Conservation (phyloP, 2,113 vertebrate species). For the Micronisus gabar region DNA sequence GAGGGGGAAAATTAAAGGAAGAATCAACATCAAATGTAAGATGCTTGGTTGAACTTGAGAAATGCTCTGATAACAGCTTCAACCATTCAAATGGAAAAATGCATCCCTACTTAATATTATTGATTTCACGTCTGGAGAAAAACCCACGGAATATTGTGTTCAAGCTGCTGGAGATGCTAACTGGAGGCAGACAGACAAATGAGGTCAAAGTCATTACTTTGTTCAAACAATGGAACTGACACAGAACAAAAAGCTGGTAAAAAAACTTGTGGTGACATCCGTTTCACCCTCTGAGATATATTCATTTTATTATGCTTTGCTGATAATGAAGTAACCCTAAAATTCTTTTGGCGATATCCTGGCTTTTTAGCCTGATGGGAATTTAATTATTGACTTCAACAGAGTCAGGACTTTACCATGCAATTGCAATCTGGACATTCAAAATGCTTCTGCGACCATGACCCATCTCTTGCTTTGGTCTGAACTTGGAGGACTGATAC, state of each 20-base stretch:
- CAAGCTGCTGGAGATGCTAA: not conserved
- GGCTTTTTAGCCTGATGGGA: not conserved
- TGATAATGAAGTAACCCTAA: not conserved
- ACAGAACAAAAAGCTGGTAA: not conserved
- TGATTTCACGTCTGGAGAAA: constrained; percentile 22
- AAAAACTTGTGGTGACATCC: not conserved
- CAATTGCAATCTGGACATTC: not conserved
- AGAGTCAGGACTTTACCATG: not conserved
- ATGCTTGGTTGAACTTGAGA: not conserved
- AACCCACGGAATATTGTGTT: not conserved
- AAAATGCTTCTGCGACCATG: not conserved
- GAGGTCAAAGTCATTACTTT: not conserved
- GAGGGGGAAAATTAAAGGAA: not conserved
- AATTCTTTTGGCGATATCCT: not conserved
- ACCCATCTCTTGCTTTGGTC: not conserved
- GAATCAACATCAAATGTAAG: not conserved
- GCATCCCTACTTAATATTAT: constrained; percentile 14
- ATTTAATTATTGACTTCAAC: not conserved
- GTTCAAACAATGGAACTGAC: not conserved
- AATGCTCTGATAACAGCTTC: not conserved
- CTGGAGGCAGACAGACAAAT: not conserved
- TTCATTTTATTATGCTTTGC: not conserved
- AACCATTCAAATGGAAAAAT: constrained; percentile 26
- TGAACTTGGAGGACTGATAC: not conserved
- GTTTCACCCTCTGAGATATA: not conserved